These are phyloP conservation scores for Philypnodon macrostomus DNA, from an alignment of 2,797 vertebrate genomes.

Conservation along the genomic window DNA sequence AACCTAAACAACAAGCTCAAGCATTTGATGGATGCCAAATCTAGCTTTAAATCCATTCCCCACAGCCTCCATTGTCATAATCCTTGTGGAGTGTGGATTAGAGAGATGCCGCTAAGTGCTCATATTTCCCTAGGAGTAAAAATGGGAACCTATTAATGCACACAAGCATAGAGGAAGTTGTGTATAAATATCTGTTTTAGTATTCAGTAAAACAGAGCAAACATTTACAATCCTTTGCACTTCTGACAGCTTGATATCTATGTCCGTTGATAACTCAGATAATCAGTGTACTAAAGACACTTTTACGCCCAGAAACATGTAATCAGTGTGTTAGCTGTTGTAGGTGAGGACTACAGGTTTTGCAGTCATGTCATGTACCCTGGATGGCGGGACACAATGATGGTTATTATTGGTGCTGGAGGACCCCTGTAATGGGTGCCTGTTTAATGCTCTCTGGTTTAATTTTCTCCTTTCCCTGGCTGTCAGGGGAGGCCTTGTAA, in stretches of 20 bases:
- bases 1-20: constrained; percentile 37
- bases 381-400: constrained; percentile 64
- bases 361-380: constrained; percentile 66
- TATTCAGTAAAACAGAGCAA: too few relatives aligned
- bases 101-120: constrained; percentile 71
- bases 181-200: too few relatives aligned
- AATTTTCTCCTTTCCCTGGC: constrained; percentile 81
- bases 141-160: constrained; percentile 54
- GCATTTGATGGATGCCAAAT: constrained; percentile 66
- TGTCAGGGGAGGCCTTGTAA: constrained; percentile 80
- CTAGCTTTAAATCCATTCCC: constrained; percentile 67
- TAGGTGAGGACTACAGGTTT: constrained; percentile 49
- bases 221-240: too few relatives aligned
- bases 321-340: constrained; percentile 58
- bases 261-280: too few relatives aligned
- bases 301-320: constrained; percentile 27
- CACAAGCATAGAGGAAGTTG: constrained; percentile 23
- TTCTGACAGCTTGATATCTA: too few relatives aligned
- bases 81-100: constrained; percentile 76
- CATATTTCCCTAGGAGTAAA: constrained; percentile 58
- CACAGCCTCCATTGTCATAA: constrained; percentile 72
- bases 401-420: constrained; percentile 75
- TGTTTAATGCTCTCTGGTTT: constrained; percentile 82
- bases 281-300: too few relatives aligned
- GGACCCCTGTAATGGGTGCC: constrained; percentile 71